Base-by-base conservation (phyloP, 2,888 invertebrate species). In the Actias luna region DNA sequence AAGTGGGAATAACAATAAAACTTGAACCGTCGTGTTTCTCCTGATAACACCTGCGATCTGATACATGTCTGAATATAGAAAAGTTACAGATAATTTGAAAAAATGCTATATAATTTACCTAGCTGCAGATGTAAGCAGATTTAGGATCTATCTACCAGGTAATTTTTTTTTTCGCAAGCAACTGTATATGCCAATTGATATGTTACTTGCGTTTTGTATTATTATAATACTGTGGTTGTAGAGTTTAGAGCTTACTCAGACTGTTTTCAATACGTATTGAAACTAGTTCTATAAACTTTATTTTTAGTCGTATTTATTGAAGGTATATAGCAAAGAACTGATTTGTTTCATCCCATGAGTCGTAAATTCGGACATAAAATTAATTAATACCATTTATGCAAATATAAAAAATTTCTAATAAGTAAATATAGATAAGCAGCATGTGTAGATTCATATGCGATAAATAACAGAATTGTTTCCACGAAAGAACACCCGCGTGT, bases 1-100 rank as follows among this genome's bases (percentile, higher is more conserved):
- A 83, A 92, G 91, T 90, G 91, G 87, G 82, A 83, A 84, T 84
- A 89, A 92, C 89, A 90, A 91, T 91, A 91, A 91, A 91, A 90
- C 83, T 74, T 76, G 80, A 77, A 77, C 76, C 80, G 78, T 76
- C 79, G 80, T 82, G 84, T 90, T 86, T 88, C 86, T 87, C 71
- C 71, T 71, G 78, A 79, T 76, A 84, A 83, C 90, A 90, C 91
- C 90, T 92, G 92, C 80, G 83, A 72, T 76, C 82, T 75, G 69
- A 67, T 77, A 89, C 91, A 89, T 89, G 90, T 68, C 69, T 66
- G 89, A 88, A 90, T 89, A 50, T 50, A 42, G 18, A 42, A 42
- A 42, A 7, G 42, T 8, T 5, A 42, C 18, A 5, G 18, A 18
- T n/a, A 18, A 42, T 42, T 42, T 42, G 1, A 42, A 42, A n/a